Conservation (phyloP, 23 tunicate genomes). For the Ascidia mentula region DNA sequence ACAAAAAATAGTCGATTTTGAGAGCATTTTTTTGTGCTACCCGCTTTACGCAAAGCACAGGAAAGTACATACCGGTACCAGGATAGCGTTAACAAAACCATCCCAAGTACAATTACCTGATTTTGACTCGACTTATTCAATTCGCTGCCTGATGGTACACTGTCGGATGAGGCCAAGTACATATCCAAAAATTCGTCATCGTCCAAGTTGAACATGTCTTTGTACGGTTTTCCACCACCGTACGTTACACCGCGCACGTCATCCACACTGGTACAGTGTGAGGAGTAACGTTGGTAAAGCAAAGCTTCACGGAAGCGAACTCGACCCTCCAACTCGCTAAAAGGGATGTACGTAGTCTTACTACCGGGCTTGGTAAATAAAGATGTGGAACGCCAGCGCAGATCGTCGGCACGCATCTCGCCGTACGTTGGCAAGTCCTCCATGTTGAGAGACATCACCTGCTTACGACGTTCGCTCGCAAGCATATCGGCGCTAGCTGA, state of each 20-base stretch:
- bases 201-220: conserved; percentile 48
- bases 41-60: no score
- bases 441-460: conserved; percentile 74
- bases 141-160: neutral
- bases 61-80: no score
- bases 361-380: neutral
- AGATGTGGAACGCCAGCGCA: conserved; percentile 20
- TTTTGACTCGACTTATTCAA: conserved; percentile 20
- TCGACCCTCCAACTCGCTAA: conserved; percentile 6
- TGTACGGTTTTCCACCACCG: conserved; percentile 39
- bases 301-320: conserved; percentile 36
- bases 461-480: conserved; percentile 39
- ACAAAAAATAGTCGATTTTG: no score
- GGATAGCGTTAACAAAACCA: no score
- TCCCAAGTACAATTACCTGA: conserved; percentile 23
- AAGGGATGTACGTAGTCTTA: neutral
- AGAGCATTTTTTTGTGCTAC: no score
- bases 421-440: conserved; percentile 82
- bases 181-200: conserved; percentile 70
- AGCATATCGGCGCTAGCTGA: conserved; percentile 27
- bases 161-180: conserved; percentile 37
- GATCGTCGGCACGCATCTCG: conserved; percentile 31
- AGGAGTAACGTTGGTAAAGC: conserved; percentile 26
- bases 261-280: conserved; percentile 44
- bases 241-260: conserved; percentile 35